phyloP scores from a whole-genome alignment of 2,888 invertebrate genomes.

The Pterostichus madidus region DNA sequence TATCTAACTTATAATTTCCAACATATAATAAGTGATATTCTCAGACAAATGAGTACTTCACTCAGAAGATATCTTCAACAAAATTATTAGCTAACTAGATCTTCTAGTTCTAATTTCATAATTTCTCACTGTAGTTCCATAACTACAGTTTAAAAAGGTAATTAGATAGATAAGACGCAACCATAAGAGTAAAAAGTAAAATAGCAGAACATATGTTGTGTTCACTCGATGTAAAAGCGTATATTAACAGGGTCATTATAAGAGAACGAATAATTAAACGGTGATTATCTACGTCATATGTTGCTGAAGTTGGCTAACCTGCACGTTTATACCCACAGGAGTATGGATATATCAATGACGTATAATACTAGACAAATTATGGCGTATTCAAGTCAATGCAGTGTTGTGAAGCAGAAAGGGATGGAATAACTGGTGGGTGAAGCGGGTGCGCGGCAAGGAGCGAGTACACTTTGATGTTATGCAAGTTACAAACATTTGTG shows the following conservation, averaged over 20 bases:
- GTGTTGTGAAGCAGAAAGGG: too few relatives aligned
- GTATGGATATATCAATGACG: too few relatives aligned
- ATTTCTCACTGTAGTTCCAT: constrained; percentile 1
- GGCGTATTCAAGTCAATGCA: too few relatives aligned
- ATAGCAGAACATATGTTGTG: neutral
- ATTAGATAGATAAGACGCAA: neutral
- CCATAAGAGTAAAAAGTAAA: constrained; percentile 2
- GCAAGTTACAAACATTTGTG: too few relatives aligned
- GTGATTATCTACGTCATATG: constrained; percentile 22
- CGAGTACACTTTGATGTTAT: too few relatives aligned
- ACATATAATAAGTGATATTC: too few relatives aligned
- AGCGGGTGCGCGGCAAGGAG: too few relatives aligned
- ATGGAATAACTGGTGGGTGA: too few relatives aligned
- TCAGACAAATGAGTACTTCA: too few relatives aligned
- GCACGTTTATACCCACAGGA: neutral
- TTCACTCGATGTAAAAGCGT: constrained; percentile 5
- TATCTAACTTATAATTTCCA: too few relatives aligned
- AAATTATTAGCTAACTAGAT: neutral
- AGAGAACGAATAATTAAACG: constrained; percentile 38
- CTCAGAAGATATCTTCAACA: neutral
- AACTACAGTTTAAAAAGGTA: neutral
- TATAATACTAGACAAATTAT: too few relatives aligned
- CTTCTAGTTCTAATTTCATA: neutral
- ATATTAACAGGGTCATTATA: constrained; percentile 36
- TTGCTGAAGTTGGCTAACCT: constrained; percentile 10